Percentiles rank a stretch among this genome's conserved stretches.
phyloP scores from a whole-genome alignment of 2,113 vertebrate genomes.

The Tenebrosternarchus preto region DNA sequence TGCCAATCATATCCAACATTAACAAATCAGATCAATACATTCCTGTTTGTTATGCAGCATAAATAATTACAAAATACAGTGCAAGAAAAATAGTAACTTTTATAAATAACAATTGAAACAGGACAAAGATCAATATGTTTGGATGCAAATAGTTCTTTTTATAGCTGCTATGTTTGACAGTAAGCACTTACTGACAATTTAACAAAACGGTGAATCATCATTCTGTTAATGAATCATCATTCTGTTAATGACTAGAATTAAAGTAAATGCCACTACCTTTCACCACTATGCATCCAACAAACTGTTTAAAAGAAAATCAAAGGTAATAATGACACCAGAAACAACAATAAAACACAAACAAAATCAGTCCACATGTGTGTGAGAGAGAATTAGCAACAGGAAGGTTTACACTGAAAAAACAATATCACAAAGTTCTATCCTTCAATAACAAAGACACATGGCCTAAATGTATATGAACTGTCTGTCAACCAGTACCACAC shows the following conservation, averaged over 20 bases:
- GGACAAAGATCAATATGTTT: conserved; percentile 26
- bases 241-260: conserved; percentile 45
- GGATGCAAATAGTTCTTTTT: conserved; percentile 16
- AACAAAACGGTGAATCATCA: conserved; percentile 43
- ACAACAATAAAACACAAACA: conserved; percentile 4
- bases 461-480: too few species aligned
- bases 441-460: background rate
- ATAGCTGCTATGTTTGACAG: conserved; percentile 37
- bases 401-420: background rate
- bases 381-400: background rate
- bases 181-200: conserved; percentile 45
- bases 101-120: conserved; percentile 6
- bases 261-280: conserved; percentile 40
- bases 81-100: background rate
- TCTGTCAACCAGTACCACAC: too few species aligned
- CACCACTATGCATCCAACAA: conserved; percentile 22
- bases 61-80: background rate
- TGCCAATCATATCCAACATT: background rate
- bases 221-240: conserved; percentile 47
- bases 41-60: background rate
- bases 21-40: background rate
- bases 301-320: background rate
- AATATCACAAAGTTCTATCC: conserved; percentile 8
- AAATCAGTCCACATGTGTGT: background rate
- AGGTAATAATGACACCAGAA: conserved; percentile 29